A percentile compares a stretch with the other conserved stretches of the same genome.
These are phyloP conservation scores for Euzetes globulus DNA, from an alignment of 2,888 invertebrate species.

Conservation along the genomic window DNA sequence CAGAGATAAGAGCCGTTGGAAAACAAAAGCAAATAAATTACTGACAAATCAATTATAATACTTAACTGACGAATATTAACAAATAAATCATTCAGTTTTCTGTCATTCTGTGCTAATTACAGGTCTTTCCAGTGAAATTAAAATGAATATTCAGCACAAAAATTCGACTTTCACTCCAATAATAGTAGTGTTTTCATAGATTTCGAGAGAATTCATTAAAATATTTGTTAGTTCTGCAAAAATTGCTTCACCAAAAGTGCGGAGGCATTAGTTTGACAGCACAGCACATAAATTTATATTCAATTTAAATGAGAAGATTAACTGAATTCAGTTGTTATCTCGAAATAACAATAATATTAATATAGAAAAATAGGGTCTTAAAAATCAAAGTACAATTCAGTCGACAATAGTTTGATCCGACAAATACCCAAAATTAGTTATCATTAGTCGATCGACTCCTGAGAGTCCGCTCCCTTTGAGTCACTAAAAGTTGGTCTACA, in stretches of 20 bases:
- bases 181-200: too few species aligned
- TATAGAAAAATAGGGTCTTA: neutral
- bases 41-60: neutral
- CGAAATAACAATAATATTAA: neutral
- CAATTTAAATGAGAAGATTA: neutral
- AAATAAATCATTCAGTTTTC: slow-evolving; percentile 1
- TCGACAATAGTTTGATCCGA: too few species aligned
- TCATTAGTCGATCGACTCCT: too few species aligned
- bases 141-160: neutral
- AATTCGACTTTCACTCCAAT: neutral
- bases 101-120: neutral
- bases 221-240: neutral
- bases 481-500: neutral
- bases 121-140: neutral
- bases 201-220: neutral
- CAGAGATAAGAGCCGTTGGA: neutral
- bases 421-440: too few species aligned
- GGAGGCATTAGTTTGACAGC: too few species aligned
- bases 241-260: neutral
- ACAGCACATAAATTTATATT: too few species aligned
- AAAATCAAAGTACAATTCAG: too few species aligned
- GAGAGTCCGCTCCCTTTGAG: too few species aligned
- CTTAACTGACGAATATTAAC: neutral
- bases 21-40: slow-evolving; percentile 6
- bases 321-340: neutral